Percentiles rank a stretch among this genome's conserved stretches.
Evolutionary conservation across 2,113 vertebrate species (phyloP).

Genomic region (Bos taurus): DNA sequence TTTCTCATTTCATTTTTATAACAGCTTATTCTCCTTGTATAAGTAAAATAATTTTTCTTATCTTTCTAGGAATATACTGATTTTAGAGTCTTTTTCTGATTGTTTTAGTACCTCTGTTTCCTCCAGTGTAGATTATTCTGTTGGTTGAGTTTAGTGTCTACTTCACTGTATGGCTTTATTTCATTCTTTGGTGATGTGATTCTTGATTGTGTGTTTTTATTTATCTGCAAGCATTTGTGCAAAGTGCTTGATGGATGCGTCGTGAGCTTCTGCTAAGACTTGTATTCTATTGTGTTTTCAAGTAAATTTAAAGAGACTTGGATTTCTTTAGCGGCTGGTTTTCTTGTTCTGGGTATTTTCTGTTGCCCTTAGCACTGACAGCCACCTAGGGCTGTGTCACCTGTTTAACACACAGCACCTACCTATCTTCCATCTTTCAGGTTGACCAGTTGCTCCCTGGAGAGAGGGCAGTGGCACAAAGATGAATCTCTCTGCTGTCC

Average conservation of each 20-base stretch:
- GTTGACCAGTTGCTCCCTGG: background rate
- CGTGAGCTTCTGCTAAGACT: background rate
- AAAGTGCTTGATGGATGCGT: background rate
- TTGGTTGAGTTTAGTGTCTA: background rate
- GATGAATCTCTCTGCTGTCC: background rate
- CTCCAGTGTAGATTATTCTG: background rate
- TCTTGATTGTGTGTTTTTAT: background rate
- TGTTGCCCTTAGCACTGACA: background rate
- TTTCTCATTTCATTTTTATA: background rate
- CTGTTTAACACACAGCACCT: background rate
- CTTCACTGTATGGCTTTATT: background rate
- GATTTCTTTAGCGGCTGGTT: background rate
- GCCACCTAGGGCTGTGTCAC: too few species aligned
- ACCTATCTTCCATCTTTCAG: background rate
- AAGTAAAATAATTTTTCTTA: background rate
- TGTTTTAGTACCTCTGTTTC: background rate
- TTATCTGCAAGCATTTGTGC: background rate
- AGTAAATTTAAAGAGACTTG: background rate
- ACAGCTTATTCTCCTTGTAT: background rate
- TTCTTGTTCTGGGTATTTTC: background rate
- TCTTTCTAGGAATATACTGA: background rate
- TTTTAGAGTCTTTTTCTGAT: background rate
- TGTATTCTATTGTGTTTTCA: background rate
- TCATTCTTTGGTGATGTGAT: background rate
- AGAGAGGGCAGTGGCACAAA: background rate